These are phyloP conservation scores for Epizoanthus stellaris DNA, from an alignment of 92 coral and sea anemone species.

Conservation along the genomic window DNA sequence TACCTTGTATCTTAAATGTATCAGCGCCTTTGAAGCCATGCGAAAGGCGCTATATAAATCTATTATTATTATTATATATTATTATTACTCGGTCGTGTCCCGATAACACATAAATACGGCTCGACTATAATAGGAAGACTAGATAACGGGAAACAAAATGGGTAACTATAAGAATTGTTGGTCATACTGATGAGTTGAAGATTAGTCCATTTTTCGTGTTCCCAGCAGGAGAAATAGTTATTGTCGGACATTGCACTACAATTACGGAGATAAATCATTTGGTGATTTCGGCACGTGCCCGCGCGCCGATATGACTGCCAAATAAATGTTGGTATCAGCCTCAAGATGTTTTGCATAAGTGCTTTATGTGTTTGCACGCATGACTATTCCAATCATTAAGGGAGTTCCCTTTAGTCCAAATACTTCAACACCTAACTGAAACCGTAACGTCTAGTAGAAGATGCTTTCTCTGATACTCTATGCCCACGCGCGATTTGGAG, in stretches of 20 bases:
- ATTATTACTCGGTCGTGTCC: no score
- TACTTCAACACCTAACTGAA: not conserved
- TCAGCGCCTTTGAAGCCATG: no score
- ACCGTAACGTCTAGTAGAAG: not conserved
- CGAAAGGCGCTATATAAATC: no score
- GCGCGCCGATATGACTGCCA: conserved; percentile 38
- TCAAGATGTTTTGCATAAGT: conserved; percentile 12
- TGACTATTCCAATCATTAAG: not conserved
- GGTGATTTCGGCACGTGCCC: conserved; percentile 49
- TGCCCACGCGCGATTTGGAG: not conserved
- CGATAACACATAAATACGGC: no score
- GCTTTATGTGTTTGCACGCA: conserved; percentile 4
- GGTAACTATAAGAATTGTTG: no score
- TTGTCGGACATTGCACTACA: conserved; percentile 25
- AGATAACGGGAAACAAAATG: no score
- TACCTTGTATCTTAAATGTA: no score
- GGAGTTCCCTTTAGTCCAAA: not conserved
- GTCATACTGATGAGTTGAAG: no score
- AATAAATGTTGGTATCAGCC: conserved; percentile 8
- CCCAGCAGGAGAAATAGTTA: conserved; percentile 22
- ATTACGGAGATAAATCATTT: conserved; percentile 27
- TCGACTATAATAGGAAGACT: no score
- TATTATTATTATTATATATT: no score
- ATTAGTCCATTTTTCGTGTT: not conserved
- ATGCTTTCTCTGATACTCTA: not conserved